Percentiles rank a stretch among this genome's conserved stretches.
Conservation (phyloP, 2,797 vertebrate species). For the Syngnathus acus region DNA sequence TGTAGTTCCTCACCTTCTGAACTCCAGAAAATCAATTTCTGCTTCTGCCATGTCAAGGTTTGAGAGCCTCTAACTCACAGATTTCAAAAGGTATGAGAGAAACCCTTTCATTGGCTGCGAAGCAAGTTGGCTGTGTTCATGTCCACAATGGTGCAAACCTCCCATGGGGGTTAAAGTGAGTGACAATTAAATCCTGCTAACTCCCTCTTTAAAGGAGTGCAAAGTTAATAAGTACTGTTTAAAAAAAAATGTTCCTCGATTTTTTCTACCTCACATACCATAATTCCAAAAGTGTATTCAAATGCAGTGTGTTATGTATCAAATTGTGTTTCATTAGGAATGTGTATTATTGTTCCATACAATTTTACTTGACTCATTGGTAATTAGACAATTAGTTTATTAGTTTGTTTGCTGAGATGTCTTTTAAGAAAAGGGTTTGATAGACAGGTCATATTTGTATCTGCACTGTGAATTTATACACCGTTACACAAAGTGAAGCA, state of each 20-base stretch:
- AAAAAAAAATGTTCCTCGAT: slow-evolving; percentile 25
- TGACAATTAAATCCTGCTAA: background rate
- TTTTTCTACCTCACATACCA: slow-evolving; percentile 21
- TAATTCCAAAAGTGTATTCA: slow-evolving; percentile 60
- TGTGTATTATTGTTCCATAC: slow-evolving; percentile 60
- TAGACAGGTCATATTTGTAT: slow-evolving; percentile 47
- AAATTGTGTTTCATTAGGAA: slow-evolving; percentile 71
- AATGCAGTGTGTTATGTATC: slow-evolving; percentile 59
- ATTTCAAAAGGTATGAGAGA: no score
- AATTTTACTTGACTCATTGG: slow-evolving; percentile 62
- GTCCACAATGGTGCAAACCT: no score
- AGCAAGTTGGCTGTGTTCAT: no score
- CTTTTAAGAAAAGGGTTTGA: slow-evolving; percentile 52
- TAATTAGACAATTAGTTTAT: no score
- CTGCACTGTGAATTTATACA: background rate
- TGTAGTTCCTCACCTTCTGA: no score
- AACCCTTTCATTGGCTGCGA: no score
- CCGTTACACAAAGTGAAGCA: slow-evolving; percentile 2
- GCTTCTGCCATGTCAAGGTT: no score
- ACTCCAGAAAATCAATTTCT: no score
- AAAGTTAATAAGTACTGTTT: slow-evolving; percentile 13
- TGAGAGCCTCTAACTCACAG: no score
- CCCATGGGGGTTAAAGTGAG: background rate
- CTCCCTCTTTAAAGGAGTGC: background rate
- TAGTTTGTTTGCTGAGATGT: slow-evolving; percentile 47